Percentiles rank a stretch among this genome's conserved stretches.
Evolutionary conservation across 2,888 invertebrate genomes (phyloP).

Genomic region (Ischnura elegans): DNA sequence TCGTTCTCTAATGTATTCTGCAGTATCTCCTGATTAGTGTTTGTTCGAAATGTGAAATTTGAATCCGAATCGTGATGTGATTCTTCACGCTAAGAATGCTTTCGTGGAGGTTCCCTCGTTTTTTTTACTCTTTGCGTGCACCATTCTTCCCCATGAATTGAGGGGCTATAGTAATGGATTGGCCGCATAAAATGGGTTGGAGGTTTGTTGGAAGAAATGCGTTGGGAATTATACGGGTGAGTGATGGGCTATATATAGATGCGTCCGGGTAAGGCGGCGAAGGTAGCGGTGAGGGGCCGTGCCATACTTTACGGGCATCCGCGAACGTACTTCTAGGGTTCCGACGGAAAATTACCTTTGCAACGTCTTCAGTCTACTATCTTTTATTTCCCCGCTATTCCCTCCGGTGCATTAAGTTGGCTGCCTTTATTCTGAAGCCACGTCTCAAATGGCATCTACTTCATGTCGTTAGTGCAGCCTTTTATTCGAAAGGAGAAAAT

Average conservation of each 20-base stretch:
- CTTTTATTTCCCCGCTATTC: conserved; percentile 33
- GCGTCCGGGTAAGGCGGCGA: neutral
- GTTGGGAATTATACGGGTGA: conserved; percentile 32
- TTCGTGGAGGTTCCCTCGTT: neutral
- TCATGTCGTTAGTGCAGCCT: neutral
- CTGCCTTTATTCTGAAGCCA: neutral
- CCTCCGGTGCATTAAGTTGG: conserved; percentile 24
- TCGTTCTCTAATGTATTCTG: no score
- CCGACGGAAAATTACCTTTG: conserved; percentile 20
- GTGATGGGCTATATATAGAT: neutral
- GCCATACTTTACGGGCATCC: neutral
- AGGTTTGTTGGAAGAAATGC: conserved; percentile 8
- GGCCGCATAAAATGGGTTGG: neutral
- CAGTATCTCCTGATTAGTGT: no score
- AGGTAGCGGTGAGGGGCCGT: neutral
- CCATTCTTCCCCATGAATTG: neutral
- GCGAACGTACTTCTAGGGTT: neutral
- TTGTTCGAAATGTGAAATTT: no score
- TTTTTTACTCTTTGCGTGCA: neutral
- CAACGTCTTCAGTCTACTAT: conserved; percentile 14
- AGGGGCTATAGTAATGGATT: neutral
- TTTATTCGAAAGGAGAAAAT: neutral
- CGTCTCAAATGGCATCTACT: conserved; percentile 12
- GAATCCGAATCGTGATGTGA: no score
- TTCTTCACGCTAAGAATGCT: neutral